A percentile compares a stretch with the other conserved stretches of the same genome.
These are phyloP conservation scores for Merops nubicus DNA, from an alignment of 2,113 vertebrate species.

Conservation along the genomic window DNA sequence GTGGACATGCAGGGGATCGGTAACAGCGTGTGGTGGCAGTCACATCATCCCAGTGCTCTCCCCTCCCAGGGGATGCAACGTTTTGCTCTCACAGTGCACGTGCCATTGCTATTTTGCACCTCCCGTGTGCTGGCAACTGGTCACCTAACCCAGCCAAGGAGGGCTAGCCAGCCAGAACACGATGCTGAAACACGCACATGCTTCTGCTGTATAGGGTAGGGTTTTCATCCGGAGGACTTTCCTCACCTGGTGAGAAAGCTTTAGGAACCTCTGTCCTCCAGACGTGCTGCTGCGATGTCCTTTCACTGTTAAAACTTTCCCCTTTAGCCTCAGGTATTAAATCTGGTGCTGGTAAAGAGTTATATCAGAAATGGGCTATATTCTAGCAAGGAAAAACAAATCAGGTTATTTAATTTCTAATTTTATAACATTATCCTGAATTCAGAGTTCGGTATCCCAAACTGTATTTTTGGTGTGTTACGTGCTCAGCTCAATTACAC, in stretches of 20 bases:
- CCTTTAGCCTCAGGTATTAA: background rate
- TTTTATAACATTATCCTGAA: background rate
- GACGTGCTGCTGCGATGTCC: background rate
- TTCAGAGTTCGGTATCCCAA: background rate
- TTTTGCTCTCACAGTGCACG: background rate
- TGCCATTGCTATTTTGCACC: accelerated
- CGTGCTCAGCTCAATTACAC: background rate
- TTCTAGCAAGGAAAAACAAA: background rate
- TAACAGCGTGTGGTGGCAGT: background rate
- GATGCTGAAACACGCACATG: accelerated
- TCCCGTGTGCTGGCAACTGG: background rate
- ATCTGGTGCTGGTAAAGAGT: background rate
- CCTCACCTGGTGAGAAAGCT: background rate
- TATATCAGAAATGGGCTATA: background rate
- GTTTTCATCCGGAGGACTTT: background rate
- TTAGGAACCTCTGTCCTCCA: background rate
- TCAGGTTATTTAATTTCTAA: background rate
- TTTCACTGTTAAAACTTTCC: background rate
- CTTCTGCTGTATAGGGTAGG: accelerated
- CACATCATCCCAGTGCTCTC: background rate
- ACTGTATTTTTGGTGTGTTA: background rate
- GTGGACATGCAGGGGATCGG: background rate
- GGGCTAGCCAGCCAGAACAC: background rate
- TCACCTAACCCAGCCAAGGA: background rate
- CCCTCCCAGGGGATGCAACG: background rate